Evolutionary conservation across 2,113 vertebrate genomes (phyloP).

Genomic region (Podarcis raffonei): DNA sequence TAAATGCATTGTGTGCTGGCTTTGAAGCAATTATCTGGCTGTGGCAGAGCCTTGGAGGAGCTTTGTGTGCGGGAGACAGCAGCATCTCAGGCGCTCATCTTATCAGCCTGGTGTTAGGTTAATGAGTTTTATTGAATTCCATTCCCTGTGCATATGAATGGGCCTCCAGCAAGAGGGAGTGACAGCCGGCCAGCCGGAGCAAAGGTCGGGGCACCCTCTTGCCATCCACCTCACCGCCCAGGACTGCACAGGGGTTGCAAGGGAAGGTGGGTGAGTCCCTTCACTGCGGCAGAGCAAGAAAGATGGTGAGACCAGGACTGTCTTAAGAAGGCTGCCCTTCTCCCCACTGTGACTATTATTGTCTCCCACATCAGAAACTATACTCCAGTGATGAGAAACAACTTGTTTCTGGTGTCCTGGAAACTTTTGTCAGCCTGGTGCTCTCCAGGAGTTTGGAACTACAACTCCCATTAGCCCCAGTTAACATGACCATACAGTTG

Average conservation of each 20-base stretch:
- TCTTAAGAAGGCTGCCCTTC: background rate
- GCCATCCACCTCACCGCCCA: rapidly evolving
- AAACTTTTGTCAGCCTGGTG: no score
- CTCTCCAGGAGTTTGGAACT: no score
- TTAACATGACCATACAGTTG: no score
- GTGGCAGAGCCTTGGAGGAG: slow-evolving; percentile 11
- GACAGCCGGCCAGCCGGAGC: background rate
- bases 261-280: background rate
- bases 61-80: slow-evolving; percentile 13
- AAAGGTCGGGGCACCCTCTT: background rate
- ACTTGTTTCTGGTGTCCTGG: background rate
- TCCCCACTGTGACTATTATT: background rate
- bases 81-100: slow-evolving; percentile 14
- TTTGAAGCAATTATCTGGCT: slow-evolving; percentile 30
- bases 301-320: background rate
- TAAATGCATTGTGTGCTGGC: slow-evolving; percentile 15
- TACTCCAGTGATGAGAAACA: background rate
- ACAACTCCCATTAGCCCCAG: no score
- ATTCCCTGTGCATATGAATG: slow-evolving; percentile 21
- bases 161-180: background rate
- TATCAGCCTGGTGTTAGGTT: slow-evolving; percentile 32
- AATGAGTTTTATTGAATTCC: slow-evolving; percentile 43
- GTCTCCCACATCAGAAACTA: background rate
- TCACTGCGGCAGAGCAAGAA: no score
- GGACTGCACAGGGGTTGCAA: rapidly evolving